Base-by-base conservation (phyloP, 2,888 invertebrate species). In the Chromoteleia sp. region DNA sequence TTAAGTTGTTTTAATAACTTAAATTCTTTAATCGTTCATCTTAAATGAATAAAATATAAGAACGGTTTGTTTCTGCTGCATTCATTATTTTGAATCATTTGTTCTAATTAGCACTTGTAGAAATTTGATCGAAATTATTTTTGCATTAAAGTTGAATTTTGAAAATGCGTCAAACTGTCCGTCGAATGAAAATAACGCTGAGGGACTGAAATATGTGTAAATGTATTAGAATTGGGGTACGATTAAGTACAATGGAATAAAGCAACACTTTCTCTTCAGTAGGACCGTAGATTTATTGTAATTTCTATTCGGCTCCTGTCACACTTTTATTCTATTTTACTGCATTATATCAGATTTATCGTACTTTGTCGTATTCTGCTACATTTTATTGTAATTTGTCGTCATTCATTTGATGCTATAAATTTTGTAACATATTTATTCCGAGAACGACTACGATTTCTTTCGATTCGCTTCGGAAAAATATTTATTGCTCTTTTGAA, bases 311-410 rank as follows among this genome's bases (percentile, higher is more conserved):
- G 78, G 45, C 17, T 67, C 25, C 78, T 73, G 78, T 78, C 78
- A 78, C 73, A 78, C 78, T 78, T 78, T 73, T 71, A 73, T 78
- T 78, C 78, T 73, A 79, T 68, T 79, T 74, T 58, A 54, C 68
- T 74, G 73, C 79, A 68, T 79, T 79, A 74, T 54, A 74, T 73
- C 65, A 73, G 68, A 79, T 74, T 79, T 74, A 74, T 79, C 79
- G 78, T 25, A 73, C 73, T 78, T 78, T 52, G 78, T 78, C 50
- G 78, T 67, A 79, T 79, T 79, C 74, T 68, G 79, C 33, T 79
- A 80, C 74, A 70, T 75, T 80, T 80, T 80, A 80, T 80, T 80
- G 74, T 80, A 80, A 80, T 80, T 80, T 80, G 80, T 80, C 80
- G 74, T 75, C 80, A 80, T 80, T 80, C 80, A 75, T 70, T 74